phyloP scores from a whole-genome alignment of 2,113 vertebrate species.

The Aythya baeri region DNA sequence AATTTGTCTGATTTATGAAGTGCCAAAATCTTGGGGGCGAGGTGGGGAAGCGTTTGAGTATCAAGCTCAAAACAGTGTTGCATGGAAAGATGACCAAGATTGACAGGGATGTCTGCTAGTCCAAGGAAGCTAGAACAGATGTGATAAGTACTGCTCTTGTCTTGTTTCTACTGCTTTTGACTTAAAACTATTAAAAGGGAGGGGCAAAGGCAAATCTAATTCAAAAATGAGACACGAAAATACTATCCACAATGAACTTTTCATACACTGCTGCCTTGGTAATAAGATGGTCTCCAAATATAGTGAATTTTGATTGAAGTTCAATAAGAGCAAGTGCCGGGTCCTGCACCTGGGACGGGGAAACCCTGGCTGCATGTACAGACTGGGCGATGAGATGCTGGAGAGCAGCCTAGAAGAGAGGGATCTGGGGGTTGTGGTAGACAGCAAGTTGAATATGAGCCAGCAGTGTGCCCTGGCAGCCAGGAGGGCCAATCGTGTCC shows the following conservation, averaged over 20 bases:
- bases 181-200: slow-evolving; percentile 50
- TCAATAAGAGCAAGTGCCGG: no score
- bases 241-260: slow-evolving; percentile 34
- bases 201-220: not conserved
- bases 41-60: slow-evolving; percentile 13
- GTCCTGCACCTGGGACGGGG: no score
- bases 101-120: slow-evolving; percentile 13
- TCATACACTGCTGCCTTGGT: slow-evolving; percentile 4
- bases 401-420: no score
- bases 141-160: not conserved
- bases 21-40: slow-evolving; percentile 44
- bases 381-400: no score
- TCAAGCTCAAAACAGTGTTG: slow-evolving; percentile 59
- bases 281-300: slow-evolving; percentile 40
- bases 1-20: slow-evolving; percentile 66
- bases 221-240: slow-evolving; percentile 51
- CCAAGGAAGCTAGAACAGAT: slow-evolving; percentile 33
- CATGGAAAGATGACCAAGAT: slow-evolving; percentile 51
- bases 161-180: slow-evolving; percentile 38
- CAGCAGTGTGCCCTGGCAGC: no score
- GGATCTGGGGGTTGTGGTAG: no score
- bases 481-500: no score
- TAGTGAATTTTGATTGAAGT: no score
- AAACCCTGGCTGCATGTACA: no score
- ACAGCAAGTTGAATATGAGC: no score